A percentile compares a stretch with the other conserved stretches of the same genome.
Conservation (phyloP, 1,140 invertebrate species). For the Lasaia peninsularis region DNA sequence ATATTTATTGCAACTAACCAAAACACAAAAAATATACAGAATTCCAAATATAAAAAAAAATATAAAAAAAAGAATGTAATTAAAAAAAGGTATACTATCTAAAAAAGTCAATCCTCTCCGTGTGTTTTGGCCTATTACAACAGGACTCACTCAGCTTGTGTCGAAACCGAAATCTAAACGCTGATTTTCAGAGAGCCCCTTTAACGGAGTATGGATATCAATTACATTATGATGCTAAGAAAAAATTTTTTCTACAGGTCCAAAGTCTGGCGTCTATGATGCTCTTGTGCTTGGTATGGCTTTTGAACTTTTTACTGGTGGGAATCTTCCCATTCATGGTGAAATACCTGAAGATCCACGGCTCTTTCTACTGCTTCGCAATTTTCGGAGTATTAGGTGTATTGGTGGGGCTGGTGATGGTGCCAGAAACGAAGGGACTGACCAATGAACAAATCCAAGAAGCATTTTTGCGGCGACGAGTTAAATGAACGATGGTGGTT, state of each 20-base stretch:
- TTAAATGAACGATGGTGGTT: neutral
- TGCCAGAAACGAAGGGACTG: constrained; percentile 87
- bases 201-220: no score
- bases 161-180: no score
- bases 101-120: no score
- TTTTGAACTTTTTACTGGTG: constrained; percentile 56
- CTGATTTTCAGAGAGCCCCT: no score
- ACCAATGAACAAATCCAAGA: constrained; percentile 82
- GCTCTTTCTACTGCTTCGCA: constrained; percentile 54
- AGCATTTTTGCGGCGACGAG: constrained; percentile 23
- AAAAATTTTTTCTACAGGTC: constrained; percentile 50
- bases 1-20: no score
- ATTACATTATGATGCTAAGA: no score
- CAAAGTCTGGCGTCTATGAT: constrained; percentile 56
- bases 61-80: no score
- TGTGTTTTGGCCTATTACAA: no score
- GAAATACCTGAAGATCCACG: constrained; percentile 44
- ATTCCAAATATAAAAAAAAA: no score
- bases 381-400: constrained; percentile 64
- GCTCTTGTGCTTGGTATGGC: constrained; percentile 58
- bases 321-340: constrained; percentile 49
- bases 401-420: constrained; percentile 78
- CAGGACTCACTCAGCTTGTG: no score
- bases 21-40: no score
- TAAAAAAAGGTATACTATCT: no score